Percentiles rank a stretch among this genome's conserved stretches.
These are phyloP conservation scores for Dimorphilus gyrociliatus DNA, from an alignment of 2,888 invertebrate genomes.

Conservation along the genomic window DNA sequence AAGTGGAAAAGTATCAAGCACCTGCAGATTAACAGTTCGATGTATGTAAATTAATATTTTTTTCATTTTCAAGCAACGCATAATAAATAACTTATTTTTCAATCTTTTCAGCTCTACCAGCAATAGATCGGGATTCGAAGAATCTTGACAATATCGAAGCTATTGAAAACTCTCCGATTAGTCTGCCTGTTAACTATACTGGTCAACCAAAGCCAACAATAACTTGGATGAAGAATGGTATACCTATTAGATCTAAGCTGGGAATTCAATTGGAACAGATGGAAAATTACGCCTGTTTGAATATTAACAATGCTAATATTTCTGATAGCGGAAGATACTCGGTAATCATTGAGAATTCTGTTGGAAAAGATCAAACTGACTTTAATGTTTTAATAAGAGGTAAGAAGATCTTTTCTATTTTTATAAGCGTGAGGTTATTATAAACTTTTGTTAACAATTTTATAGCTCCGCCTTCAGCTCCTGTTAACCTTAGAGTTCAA, in stretches of 20 bases:
- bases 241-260: slow-evolving; percentile 7
- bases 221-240: slow-evolving; percentile 22
- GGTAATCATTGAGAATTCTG: slow-evolving; percentile 13
- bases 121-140: too few species aligned
- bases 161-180: slow-evolving; percentile 10
- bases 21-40: slow-evolving; percentile 10
- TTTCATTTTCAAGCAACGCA: not conserved
- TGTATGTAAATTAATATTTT: too few species aligned
- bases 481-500: slow-evolving; percentile 10
- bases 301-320: too few species aligned
- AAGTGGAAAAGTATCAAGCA: slow-evolving; percentile 11
- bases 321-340: too few species aligned
- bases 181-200: slow-evolving; percentile 18
- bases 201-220: slow-evolving; percentile 36
- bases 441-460: slow-evolving; percentile 1
- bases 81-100: too few species aligned
- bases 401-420: slow-evolving; percentile 4
- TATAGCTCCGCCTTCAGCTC: slow-evolving; percentile 11
- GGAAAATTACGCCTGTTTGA: too few species aligned
- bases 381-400: slow-evolving; percentile 13
- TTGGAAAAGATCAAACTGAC: slow-evolving; percentile 10
- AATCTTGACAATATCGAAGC: too few species aligned
- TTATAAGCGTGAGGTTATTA: not conserved
- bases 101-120: too few species aligned
- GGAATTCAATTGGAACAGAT: too few species aligned